phyloP scores from a whole-genome alignment of 2,888 invertebrate genomes.

The Cryptocephalus primarius region DNA sequence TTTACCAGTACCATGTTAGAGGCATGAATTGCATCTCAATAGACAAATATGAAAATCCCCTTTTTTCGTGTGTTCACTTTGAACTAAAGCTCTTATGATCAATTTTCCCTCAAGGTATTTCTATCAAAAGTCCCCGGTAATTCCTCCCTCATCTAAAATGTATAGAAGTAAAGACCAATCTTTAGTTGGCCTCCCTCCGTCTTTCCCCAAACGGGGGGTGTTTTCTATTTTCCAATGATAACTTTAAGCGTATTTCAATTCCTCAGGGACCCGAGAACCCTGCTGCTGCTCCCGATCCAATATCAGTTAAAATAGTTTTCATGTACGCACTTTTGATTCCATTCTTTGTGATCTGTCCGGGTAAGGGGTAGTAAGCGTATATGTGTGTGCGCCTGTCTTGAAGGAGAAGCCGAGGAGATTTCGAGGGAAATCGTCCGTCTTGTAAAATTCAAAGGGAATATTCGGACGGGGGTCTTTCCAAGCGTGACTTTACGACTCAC shows the following conservation, averaged over 20 bases:
- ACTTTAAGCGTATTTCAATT: constrained; percentile 24
- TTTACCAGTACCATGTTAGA: no score
- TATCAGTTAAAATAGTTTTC: constrained; percentile 31
- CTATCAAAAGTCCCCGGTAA: not conserved
- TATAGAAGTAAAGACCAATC: constrained; percentile 25
- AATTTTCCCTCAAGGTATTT: no score
- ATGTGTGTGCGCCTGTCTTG: no score
- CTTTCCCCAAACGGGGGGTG: constrained; percentile 12
- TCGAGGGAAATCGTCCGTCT: no score
- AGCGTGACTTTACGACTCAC: no score
- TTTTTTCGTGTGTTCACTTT: no score
- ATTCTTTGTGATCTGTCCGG: constrained; percentile 3
- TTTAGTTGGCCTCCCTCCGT: constrained; percentile 7
- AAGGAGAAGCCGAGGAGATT: no score
- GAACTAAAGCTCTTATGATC: no score
- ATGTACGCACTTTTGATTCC: constrained; percentile 26
- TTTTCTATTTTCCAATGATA: constrained; percentile 31
- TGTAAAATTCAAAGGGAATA: no score
- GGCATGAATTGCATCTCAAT: no score
- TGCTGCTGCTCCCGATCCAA: constrained; percentile 21
- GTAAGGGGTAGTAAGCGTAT: not conserved
- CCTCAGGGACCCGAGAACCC: constrained; percentile 20
- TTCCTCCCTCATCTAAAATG: constrained; percentile 23
- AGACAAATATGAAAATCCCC: no score
- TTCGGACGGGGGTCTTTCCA: no score